phyloP scores from a whole-genome alignment of 2,113 vertebrate genomes.

The Callionymus lyra region DNA sequence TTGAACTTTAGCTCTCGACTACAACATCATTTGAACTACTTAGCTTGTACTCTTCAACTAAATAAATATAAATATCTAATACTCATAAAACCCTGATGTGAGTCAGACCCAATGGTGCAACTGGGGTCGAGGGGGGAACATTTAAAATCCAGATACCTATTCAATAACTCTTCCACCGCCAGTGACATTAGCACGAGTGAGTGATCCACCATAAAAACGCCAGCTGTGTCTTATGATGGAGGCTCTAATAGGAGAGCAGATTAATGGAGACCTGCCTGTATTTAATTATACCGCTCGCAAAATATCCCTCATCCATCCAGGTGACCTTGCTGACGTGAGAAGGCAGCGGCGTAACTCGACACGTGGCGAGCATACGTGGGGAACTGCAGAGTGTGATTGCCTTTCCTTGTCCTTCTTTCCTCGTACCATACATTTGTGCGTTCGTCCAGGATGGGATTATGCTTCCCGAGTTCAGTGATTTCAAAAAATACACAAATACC shows the following conservation, averaged over 20 bases:
- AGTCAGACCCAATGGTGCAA: not conserved
- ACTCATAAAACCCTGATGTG: no score
- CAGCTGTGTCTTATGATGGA: conserved; percentile 28
- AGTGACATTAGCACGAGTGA: conserved; percentile 5
- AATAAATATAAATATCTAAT: no score
- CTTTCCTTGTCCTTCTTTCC: conserved; percentile 6
- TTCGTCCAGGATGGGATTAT: no score
- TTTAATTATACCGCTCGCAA: conserved; percentile 48
- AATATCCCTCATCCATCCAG: conserved; percentile 49
- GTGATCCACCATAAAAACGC: conserved; percentile 40
- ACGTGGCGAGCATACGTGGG: conserved; percentile 3
- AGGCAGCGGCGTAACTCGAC: conserved; percentile 17
- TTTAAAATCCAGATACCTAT: no score
- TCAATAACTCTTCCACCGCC: no score
- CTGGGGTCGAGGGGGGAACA: no score
- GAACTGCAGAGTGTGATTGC: conserved; percentile 1
- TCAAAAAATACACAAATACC: no score
- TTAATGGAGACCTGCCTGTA: conserved; percentile 32
- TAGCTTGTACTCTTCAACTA: no score
- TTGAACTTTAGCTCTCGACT: no score
- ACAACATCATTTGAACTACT: no score
- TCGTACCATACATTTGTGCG: no score
- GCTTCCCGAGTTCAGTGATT: no score
- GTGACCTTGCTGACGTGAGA: conserved; percentile 46
- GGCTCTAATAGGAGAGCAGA: conserved; percentile 31